Evolutionary conservation across 2,113 vertebrate species (phyloP).

Genomic region (Ceyx margarethae): DNA sequence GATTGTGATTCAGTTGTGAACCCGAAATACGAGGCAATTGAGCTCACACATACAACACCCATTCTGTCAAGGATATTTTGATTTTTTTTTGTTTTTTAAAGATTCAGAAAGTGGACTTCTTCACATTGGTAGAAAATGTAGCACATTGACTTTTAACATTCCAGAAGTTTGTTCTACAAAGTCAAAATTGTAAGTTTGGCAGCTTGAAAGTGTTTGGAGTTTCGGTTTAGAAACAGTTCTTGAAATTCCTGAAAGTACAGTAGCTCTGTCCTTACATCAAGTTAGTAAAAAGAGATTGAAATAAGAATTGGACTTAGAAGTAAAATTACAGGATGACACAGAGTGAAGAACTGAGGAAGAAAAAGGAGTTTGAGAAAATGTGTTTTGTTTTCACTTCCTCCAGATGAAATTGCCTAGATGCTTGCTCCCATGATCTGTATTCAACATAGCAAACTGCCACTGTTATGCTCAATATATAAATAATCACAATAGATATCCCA

Average conservation of each 20-base stretch:
- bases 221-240: neutral
- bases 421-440: neutral
- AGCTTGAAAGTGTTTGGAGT: neutral
- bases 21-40: neutral
- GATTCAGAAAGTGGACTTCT: neutral
- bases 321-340: neutral
- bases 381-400: neutral
- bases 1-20: neutral
- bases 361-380: neutral
- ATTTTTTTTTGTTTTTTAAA: neutral
- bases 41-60: fast-evolving
- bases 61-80: neutral
- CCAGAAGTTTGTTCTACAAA: neutral
- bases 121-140: neutral
- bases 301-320: neutral
- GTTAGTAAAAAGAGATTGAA: neutral
- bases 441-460: neutral
- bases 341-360: neutral
- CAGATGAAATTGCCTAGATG: neutral
- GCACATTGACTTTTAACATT: neutral
- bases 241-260: neutral
- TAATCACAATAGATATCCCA: neutral
- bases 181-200: neutral
- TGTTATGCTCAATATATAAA: neutral
- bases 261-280: neutral